Conservation (phyloP, 2,888 invertebrate species). For the Hydraecia micacea region DNA sequence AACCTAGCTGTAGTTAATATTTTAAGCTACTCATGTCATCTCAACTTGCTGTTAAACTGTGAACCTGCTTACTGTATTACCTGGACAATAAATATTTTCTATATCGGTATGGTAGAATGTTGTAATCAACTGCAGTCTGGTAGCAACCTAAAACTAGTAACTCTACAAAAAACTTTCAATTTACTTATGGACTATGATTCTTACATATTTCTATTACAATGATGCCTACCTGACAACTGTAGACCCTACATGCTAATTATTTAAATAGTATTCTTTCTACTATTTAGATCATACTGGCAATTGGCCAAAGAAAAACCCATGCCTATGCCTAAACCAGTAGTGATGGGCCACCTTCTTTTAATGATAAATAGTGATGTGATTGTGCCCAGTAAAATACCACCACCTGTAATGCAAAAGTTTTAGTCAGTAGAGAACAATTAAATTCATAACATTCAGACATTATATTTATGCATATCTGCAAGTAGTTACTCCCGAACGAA, state of each 20-base stretch:
- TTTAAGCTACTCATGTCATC: neutral
- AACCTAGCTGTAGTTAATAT: neutral
- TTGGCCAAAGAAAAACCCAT: conserved; percentile 97
- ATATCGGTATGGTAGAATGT: neutral
- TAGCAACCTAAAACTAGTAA: neutral
- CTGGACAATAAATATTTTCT: neutral
- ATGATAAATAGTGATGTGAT: conserved; percentile 96
- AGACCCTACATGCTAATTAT: conserved; percentile 67
- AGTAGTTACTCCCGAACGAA: neutral
- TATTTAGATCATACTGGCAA: conserved; percentile 92
- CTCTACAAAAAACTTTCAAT: neutral
- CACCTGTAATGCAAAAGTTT: conserved; percentile 89
- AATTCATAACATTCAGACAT: too few species aligned
- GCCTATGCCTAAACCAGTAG: conserved; percentile 97
- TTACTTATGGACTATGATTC: conserved; percentile 4
- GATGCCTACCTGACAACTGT: conserved; percentile 76
- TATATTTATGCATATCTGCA: neutral
- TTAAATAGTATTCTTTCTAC: conserved; percentile 77
- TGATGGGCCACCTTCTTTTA: conserved; percentile 96
- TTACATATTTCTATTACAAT: conserved; percentile 37
- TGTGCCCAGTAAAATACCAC: conserved; percentile 95
- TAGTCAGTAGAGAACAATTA: conserved; percentile 7
- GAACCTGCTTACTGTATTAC: neutral
- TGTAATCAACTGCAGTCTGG: neutral
- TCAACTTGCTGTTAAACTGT: neutral